These are phyloP conservation scores for Poeciliopsis presidionis DNA, from an alignment of 2,797 vertebrate species.

Conservation along the genomic window DNA sequence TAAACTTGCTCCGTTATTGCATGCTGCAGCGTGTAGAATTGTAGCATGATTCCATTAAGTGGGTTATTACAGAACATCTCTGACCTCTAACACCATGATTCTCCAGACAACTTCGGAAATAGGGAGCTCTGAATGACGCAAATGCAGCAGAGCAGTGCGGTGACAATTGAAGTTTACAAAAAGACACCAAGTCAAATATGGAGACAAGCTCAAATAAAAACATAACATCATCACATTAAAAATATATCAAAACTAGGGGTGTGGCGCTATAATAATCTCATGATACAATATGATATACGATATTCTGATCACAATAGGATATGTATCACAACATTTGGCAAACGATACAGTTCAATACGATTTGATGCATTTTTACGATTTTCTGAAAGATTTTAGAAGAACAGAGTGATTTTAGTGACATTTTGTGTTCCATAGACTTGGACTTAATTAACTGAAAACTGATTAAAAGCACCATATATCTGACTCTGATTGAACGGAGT, in stretches of 20 bases:
- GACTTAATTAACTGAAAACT: too few relatives aligned
- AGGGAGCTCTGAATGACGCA: slow-evolving; percentile 46
- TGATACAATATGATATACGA: too few relatives aligned
- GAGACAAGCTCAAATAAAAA: slow-evolving; percentile 21
- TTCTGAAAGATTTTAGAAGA: too few relatives aligned
- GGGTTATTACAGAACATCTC: slow-evolving; percentile 64
- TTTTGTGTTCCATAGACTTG: too few relatives aligned
- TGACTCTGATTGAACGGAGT: too few relatives aligned
- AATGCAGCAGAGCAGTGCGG: slow-evolving; percentile 28
- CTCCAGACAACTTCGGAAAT: slow-evolving; percentile 42
- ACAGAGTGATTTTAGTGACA: too few relatives aligned
- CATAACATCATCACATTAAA: slow-evolving; percentile 1
- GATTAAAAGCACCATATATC: too few relatives aligned
- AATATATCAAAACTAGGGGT: neutral
- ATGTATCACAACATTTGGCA: too few relatives aligned
- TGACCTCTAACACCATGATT: slow-evolving; percentile 62
- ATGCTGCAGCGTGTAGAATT: slow-evolving; percentile 42
- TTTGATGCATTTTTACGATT: too few relatives aligned
- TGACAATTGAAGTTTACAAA: slow-evolving; percentile 23
- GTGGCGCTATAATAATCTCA: too few relatives aligned
- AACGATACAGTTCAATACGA: too few relatives aligned
- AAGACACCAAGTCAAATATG: slow-evolving; percentile 23
- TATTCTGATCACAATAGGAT: too few relatives aligned
- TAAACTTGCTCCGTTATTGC: slow-evolving; percentile 37
- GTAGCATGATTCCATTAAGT: slow-evolving; percentile 64